Conservation (phyloP, 2,888 invertebrate genomes). For the Drosophila mettleri region DNA sequence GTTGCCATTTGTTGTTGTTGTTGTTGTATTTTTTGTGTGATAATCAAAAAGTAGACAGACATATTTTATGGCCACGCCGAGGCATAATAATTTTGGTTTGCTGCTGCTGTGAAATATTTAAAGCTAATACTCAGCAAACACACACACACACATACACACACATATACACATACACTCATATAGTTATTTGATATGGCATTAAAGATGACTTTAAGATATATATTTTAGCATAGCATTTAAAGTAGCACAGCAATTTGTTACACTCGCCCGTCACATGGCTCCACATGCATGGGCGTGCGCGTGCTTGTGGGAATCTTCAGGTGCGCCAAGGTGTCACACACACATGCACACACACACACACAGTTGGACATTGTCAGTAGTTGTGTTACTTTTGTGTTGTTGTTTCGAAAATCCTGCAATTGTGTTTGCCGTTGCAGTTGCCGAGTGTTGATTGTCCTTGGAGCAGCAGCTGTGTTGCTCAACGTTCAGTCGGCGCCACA, state of each 20-base stretch:
- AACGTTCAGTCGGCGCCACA: background rate
- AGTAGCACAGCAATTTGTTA: constrained; percentile 73
- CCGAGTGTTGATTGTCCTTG: background rate
- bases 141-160: background rate
- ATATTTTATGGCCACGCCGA: constrained; percentile 62
- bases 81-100: constrained; percentile 42
- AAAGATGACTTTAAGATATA: constrained; percentile 65
- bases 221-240: constrained; percentile 65
- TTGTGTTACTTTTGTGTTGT: background rate
- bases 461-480: constrained; percentile 1
- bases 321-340: constrained; percentile 33
- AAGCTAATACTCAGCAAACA: constrained; percentile 63
- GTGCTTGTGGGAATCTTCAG: constrained; percentile 40
- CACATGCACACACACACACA: background rate
- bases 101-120: constrained; percentile 47
- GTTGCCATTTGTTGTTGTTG: constrained; percentile 14
- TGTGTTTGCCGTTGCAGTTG: background rate
- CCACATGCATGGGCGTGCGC: constrained; percentile 8
- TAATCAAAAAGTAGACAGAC: constrained; percentile 52
- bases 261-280: constrained; percentile 33
- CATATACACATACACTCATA: background rate
- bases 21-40: constrained; percentile 29
- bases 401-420: background rate
- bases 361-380: constrained; percentile 16
- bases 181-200: constrained; percentile 56